Conservation (phyloP, 2,888 invertebrate species). For the Nomada goodeniana region DNA sequence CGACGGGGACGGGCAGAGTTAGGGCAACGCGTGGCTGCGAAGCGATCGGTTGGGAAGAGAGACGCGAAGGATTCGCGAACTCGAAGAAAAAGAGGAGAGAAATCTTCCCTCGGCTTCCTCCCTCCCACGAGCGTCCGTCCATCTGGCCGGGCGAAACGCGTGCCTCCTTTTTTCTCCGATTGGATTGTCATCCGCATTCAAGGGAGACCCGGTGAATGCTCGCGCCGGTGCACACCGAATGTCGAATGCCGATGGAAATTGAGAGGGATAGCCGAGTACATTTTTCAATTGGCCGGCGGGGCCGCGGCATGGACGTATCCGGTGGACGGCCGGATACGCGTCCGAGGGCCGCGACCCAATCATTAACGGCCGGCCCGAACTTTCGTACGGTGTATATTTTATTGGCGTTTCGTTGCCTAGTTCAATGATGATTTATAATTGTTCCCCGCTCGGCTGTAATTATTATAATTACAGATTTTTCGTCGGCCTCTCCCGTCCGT, state of each 20-base stretch:
- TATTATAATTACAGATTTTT: conserved; percentile 82
- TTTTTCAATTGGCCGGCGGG: conserved; percentile 68
- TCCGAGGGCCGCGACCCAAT: conserved; percentile 13
- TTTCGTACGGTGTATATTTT: conserved; percentile 66
- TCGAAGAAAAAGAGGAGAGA: conserved; percentile 36
- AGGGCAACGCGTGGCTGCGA: too few species aligned
- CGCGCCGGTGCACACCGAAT: conserved; percentile 42
- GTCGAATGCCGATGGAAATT: conserved; percentile 72
- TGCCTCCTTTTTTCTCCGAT: conserved; percentile 62
- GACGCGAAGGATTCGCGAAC: not conserved
- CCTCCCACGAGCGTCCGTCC: conserved; percentile 50
- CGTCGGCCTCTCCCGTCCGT: conserved; percentile 66
- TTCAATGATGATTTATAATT: conserved; percentile 82
- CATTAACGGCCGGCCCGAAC: conserved; percentile 41
- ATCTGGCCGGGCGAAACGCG: conserved; percentile 56
- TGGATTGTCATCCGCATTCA: conserved; percentile 71
- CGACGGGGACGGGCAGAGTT: not conserved
- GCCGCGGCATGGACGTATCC: conserved; percentile 42
- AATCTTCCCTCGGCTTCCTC: conserved; percentile 32
- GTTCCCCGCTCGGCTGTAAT: conserved; percentile 78
- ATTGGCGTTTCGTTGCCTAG: conserved; percentile 79
- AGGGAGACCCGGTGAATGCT: conserved; percentile 53
- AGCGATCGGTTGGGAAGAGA: not conserved
- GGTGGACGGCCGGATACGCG: conserved; percentile 24
- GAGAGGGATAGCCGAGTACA: conserved; percentile 63